These are phyloP conservation scores for Australoheros scitulus DNA, from an alignment of 2,113 vertebrate species.

Conservation along the genomic window DNA sequence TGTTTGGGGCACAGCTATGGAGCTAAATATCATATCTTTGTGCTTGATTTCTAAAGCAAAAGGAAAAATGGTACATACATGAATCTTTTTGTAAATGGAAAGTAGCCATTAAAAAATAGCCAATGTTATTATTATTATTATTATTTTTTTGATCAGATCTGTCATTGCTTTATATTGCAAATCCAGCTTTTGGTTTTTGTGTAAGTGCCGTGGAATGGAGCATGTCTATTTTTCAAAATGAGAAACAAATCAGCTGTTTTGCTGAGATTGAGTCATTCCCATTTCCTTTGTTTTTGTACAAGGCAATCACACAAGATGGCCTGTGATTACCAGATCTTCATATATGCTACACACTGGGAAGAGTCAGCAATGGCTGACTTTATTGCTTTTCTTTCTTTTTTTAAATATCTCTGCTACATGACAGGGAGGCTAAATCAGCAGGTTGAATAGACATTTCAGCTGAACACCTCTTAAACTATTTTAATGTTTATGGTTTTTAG, in stretches of 20 bases:
- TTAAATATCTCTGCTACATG: not conserved
- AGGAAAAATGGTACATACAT: not conserved
- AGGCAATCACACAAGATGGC: conserved; percentile 48
- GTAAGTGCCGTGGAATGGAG: not conserved
- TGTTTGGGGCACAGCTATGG: not conserved
- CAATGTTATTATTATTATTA: not conserved
- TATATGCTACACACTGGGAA: not conserved
- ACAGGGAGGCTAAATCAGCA: conserved; percentile 1
- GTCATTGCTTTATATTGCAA: not conserved
- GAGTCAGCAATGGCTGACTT: conserved; percentile 38
- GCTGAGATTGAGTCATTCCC: conserved; percentile 8
- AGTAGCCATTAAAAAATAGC: not conserved
- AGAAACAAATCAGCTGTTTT: conserved; percentile 16
- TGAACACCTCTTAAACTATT: not conserved
- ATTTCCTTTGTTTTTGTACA: conserved; percentile 41
- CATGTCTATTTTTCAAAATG: conserved; percentile 4
- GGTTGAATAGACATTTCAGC: not conserved
- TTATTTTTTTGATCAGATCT: not conserved
- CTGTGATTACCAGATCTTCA: conserved; percentile 38
- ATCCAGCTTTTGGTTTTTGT: not conserved
- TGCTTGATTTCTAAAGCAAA: not conserved
- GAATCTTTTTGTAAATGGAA: not conserved
- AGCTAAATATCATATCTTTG: not conserved
- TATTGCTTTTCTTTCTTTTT: conserved; percentile 3
- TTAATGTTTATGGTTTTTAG: not conserved